Evolutionary conservation across 2,113 vertebrate species (phyloP).

Genomic region (Nycticebus coucang): DNA sequence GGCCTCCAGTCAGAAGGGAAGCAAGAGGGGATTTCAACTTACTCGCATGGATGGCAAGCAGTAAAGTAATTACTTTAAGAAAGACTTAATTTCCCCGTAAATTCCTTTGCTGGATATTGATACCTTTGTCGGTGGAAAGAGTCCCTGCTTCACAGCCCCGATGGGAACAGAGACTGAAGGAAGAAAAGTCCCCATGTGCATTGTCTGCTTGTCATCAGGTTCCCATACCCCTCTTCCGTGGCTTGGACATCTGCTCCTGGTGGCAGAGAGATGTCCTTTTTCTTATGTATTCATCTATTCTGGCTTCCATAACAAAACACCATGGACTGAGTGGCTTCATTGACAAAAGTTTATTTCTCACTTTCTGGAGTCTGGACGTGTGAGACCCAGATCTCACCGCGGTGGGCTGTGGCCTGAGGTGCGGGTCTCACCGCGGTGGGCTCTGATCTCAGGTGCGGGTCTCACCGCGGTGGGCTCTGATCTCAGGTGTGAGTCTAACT

Average conservation of each 20-base stretch:
- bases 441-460: too few relatives aligned
- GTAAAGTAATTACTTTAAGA: constrained; percentile 62
- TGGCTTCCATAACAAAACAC: neutral
- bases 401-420: too few relatives aligned
- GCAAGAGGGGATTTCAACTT: too few relatives aligned
- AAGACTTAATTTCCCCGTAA: constrained; percentile 32
- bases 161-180: neutral
- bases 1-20: too few relatives aligned
- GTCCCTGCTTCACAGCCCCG: neutral
- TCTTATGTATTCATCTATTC: neutral
- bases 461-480: too few relatives aligned
- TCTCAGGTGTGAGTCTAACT: too few relatives aligned
- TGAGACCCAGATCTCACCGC: neutral
- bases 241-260: neutral
- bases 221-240: neutral
- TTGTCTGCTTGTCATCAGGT: neutral
- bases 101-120: constrained; percentile 34
- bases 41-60: too few relatives aligned
- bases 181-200: neutral
- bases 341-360: neutral
- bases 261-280: neutral
- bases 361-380: neutral
- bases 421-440: too few relatives aligned
- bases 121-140: constrained; percentile 43
- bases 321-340: neutral